Evolutionary conservation across 2,888 invertebrate species (phyloP).

Genomic region (Bedellia somnulentella): DNA sequence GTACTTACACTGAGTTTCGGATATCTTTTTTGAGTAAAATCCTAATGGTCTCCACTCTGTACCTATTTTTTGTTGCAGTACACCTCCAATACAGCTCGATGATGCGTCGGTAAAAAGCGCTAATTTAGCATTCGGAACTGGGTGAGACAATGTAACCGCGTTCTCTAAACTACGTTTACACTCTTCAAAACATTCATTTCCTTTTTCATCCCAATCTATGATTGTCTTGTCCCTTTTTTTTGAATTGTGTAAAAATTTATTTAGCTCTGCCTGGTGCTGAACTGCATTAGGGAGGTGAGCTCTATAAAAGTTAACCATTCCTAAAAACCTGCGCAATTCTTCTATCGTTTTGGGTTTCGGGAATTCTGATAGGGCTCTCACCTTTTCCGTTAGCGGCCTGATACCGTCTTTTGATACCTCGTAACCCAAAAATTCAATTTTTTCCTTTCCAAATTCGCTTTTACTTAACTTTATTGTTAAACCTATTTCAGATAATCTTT

Average conservation of each 20-base stretch:
- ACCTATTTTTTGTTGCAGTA: background rate
- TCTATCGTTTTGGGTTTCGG: slow-evolving; percentile 7
- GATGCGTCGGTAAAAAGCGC: background rate
- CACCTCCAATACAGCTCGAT: background rate
- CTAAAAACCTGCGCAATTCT: slow-evolving; percentile 11
- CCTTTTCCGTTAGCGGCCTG: slow-evolving; percentile 12
- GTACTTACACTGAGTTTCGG: slow-evolving; percentile 4
- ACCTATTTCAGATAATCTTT: background rate
- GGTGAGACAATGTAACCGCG: slow-evolving; percentile 2
- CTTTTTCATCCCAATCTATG: too few species aligned
- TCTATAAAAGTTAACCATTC: slow-evolving; percentile 10
- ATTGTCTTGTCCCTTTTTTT: too few species aligned
- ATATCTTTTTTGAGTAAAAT: slow-evolving; percentile 5
- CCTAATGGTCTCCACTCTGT: slow-evolving; percentile 5
- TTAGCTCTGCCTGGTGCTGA: slow-evolving; percentile 5
- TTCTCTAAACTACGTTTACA: background rate
- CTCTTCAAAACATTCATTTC: background rate
- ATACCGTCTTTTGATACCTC: slow-evolving; percentile 70
- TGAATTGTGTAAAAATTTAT: slow-evolving; percentile 1
- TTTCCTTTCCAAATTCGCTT: slow-evolving; percentile 1
- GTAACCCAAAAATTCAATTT: slow-evolving; percentile 17
- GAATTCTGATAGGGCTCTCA: slow-evolving; percentile 9
- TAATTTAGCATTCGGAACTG: background rate
- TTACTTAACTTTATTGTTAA: slow-evolving; percentile 2
- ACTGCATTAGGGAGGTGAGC: slow-evolving; percentile 4